Percentiles rank a stretch among this genome's conserved stretches.
Evolutionary conservation across 2,113 vertebrate species (phyloP).

Genomic region (Cariama cristata): DNA sequence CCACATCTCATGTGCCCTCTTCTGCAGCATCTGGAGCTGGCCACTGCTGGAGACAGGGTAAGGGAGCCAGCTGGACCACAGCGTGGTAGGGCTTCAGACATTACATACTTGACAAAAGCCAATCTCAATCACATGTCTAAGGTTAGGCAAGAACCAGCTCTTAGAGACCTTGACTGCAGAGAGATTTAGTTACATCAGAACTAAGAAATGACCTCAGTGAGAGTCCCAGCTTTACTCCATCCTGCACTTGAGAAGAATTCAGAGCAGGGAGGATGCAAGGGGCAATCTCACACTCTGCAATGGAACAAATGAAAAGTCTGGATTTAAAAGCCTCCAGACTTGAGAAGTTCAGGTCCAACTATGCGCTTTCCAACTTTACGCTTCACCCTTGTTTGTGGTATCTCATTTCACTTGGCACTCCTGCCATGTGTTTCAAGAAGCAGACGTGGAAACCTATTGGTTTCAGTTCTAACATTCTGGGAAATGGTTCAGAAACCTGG

Average conservation of each 20-base stretch:
- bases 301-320: background rate
- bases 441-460: background rate
- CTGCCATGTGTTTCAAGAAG: background rate
- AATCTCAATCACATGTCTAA: background rate
- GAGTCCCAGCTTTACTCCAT: background rate
- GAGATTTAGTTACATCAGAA: background rate
- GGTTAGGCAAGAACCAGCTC: background rate
- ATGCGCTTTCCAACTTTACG: background rate
- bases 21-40: background rate
- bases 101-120: background rate
- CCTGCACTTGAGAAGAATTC: background rate
- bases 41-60: background rate
- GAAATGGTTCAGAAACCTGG: background rate
- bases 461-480: background rate
- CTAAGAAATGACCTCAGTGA: background rate
- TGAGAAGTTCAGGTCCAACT: background rate
- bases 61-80: background rate
- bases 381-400: background rate
- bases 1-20: background rate
- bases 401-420: background rate
- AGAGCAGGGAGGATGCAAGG: background rate
- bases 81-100: background rate
- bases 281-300: background rate
- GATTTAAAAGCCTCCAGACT: background rate
- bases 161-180: background rate